These are phyloP conservation scores for Mormyrus iriodes DNA, from an alignment of 2,113 vertebrate species.

Conservation along the genomic window DNA sequence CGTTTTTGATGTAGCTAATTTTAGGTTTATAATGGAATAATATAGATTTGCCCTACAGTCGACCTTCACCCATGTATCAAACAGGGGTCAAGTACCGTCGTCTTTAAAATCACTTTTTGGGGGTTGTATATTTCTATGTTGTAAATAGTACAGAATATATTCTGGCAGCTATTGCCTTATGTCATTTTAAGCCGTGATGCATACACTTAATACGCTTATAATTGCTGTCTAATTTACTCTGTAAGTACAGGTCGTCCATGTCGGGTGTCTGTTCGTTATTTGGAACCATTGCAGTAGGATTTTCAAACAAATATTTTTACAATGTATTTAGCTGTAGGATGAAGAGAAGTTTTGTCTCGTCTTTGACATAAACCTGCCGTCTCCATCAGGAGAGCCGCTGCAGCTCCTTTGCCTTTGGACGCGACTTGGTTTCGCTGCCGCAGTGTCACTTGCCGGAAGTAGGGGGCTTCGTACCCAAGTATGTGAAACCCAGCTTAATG, in stretches of 20 bases:
- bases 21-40: neutral
- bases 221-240: neutral
- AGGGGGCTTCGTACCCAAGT: conserved; percentile 46
- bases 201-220: neutral
- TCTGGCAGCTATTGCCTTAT: neutral
- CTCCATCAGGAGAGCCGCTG: conserved; percentile 29
- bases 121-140: neutral
- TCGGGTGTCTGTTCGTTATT: neutral
- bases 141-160: neutral
- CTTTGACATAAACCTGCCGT: neutral
- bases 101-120: neutral
- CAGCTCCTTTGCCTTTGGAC: conserved; percentile 40
- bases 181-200: neutral
- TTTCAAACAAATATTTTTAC: neutral
- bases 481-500: conserved; percentile 31
- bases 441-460: conserved; percentile 28
- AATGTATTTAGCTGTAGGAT: neutral
- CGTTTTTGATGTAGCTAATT: no score
- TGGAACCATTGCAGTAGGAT: neutral
- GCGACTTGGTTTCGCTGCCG: conserved; percentile 39
- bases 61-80: neutral
- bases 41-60: neutral
- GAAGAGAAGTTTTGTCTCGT: neutral
- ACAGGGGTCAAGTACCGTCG: neutral
- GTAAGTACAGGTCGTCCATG: neutral